Evolutionary conservation across 2,113 vertebrate genomes (phyloP).

Genomic region (Podarcis raffonei): DNA sequence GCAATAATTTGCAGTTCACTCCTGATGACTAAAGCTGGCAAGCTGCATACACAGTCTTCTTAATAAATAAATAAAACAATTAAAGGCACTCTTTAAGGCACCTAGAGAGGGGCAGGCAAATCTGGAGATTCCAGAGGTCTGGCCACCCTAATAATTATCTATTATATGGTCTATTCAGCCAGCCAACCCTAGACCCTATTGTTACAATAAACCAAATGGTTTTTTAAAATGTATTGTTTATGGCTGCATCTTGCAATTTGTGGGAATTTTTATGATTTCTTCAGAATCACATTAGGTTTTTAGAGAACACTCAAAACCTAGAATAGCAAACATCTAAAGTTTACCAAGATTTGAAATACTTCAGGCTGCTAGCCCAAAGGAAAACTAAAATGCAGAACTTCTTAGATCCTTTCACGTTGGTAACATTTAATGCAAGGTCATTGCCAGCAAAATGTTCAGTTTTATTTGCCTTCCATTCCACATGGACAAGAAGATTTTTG

Average conservation of each 20-base stretch:
- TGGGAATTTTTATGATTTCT: neutral
- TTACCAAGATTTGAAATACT: constrained; percentile 24
- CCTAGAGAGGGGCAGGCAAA: no score
- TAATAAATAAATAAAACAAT: neutral
- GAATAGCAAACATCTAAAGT: constrained; percentile 2
- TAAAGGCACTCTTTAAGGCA: no score
- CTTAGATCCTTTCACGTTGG: constrained; percentile 3
- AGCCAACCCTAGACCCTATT: neutral
- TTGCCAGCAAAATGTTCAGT: constrained; percentile 29
- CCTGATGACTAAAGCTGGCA: no score
- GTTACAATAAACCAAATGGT: neutral
- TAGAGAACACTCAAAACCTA: constrained; percentile 4
- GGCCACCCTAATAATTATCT: neutral
- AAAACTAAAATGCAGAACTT: constrained; percentile 18
- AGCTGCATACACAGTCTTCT: no score
- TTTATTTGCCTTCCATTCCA: constrained; percentile 38
- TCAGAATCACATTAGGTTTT: neutral
- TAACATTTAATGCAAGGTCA: constrained; percentile 26
- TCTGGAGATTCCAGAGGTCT: no score
- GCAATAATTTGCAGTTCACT: no score
- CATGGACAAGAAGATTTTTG: constrained; percentile 50
- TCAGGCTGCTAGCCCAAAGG: neutral
- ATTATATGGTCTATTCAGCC: neutral
- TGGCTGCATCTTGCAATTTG: neutral
- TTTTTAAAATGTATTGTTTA: constrained; percentile 9